A percentile compares a stretch with the other conserved stretches of the same genome.
phyloP scores from a whole-genome alignment of 2,888 invertebrate genomes.

The Erebia aethiops region DNA sequence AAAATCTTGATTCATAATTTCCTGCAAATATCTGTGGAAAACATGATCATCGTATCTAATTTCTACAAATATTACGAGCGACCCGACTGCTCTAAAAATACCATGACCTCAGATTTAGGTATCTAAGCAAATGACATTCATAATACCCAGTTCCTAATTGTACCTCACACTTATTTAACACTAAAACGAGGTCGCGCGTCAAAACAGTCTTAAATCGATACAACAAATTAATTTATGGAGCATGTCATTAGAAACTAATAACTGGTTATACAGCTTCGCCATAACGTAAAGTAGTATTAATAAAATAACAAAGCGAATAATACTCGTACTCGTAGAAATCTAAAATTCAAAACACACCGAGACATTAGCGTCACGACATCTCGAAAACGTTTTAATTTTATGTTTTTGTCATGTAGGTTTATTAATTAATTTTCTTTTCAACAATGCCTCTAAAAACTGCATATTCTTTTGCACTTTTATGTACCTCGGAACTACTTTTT shows the following conservation, averaged over 20 bases:
- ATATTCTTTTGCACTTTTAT: background rate
- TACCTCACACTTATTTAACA: background rate
- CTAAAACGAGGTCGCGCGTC: slow-evolving; percentile 17
- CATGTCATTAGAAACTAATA: slow-evolving; percentile 25
- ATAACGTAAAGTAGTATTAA: background rate
- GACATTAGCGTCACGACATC: background rate
- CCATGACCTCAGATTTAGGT: background rate
- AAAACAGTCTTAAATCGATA: slow-evolving; percentile 18
- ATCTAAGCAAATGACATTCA: background rate
- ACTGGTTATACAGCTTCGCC: slow-evolving; percentile 25
- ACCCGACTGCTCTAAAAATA: background rate
- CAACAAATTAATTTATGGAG: slow-evolving; percentile 29
- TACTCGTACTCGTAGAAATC: background rate
- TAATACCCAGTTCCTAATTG: background rate
- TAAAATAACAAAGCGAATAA: slow-evolving; percentile 5
- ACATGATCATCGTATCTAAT: too few species aligned
- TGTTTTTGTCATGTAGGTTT: too few species aligned
- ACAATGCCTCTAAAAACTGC: too few species aligned
- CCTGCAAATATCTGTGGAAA: too few species aligned
- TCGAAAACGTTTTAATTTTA: background rate
- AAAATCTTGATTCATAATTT: too few species aligned
- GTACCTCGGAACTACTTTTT: background rate
- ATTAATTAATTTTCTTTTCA: too few species aligned
- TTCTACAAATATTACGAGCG: background rate
- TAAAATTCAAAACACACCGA: background rate